Evolutionary conservation across 1,140 invertebrate genomes (phyloP), one percentile per base, ranked within the genome.

Genomic region (Phortica variegata): DNA sequence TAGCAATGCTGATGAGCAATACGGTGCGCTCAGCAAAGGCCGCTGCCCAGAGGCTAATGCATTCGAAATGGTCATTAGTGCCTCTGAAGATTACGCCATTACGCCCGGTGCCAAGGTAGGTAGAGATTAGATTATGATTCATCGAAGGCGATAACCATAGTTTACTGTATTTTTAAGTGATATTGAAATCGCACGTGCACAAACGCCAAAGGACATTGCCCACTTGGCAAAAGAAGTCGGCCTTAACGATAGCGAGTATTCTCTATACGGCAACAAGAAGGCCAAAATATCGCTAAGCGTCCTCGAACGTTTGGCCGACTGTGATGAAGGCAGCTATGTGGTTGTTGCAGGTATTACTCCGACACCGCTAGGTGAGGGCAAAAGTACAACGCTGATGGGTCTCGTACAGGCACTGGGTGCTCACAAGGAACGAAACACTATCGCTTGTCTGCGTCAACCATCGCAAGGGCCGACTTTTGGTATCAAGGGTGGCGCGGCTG

Each of bases 391-490:
- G 0, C 86, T 91, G 0, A 83, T 99, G 58, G 97, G 97, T 23
- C 77, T 99, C 40, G 87, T 87, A 8, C 97, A 99, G 79, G 95
- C 95, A 7, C 78, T 99, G 8, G 85, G 87, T 2, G 90, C 89
- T 3, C 90, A 95, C 62, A 83, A 87, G 50, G 83, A 85, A 3
- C 88, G 84, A 57, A 98, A 98, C 79, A 84, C 91, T 0, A 89
- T 99, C 75, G 96, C 91, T 5, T 97, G 92, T 69, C 84, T 99
- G 39, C 82, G 97, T n/a, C 97, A 99, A 75, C 97, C 97, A 0
- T 97, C 94, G 23, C 95, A 98, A 78, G 97, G 97, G 17, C 97
- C 97, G 1, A 99, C 95, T 2, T 99, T 99, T 79, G 97, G 97
- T 12, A 95, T 99, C 33, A 98, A 98, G 82, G 95, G 71, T 2